These are phyloP conservation scores for Camponotus pennsylvanicus DNA, from an alignment of 1,140 invertebrate species.

Conservation along the genomic window DNA sequence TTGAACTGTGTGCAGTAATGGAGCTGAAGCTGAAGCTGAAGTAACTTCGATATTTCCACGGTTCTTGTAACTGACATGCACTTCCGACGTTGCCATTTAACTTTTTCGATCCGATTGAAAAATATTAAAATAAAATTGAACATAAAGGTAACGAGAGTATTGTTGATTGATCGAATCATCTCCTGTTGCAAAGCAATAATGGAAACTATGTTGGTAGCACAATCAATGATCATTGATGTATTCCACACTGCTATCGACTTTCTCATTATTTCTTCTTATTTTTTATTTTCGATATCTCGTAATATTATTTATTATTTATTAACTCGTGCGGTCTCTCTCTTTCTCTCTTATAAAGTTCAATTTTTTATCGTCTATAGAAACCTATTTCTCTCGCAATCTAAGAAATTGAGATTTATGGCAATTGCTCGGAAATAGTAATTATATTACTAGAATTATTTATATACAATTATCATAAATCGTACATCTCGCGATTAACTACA, in stretches of 20 bases:
- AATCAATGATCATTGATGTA: neutral
- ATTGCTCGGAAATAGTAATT: neutral
- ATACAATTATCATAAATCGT: slow-evolving; percentile 17
- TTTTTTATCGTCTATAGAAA: neutral
- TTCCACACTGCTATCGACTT: neutral
- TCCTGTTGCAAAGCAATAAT: too few relatives aligned
- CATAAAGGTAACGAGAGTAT: neutral
- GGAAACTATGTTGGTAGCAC: neutral
- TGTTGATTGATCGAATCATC: slow-evolving; percentile 4
- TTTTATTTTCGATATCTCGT: neutral
- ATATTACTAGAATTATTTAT: slow-evolving; percentile 12
- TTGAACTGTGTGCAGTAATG: slow-evolving; percentile 16
- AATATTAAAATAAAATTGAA: slow-evolving; percentile 26
- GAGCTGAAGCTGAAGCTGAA: slow-evolving; percentile 38
- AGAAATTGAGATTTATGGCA: slow-evolving; percentile 2
- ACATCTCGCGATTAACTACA: slow-evolving; percentile 16
- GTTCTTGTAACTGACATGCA: slow-evolving; percentile 48
- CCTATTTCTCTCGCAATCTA: neutral
- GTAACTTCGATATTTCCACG: slow-evolving; percentile 56
- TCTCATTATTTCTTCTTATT: neutral
- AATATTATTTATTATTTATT: neutral
- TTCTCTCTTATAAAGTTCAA: neutral
- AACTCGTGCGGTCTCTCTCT: too few relatives aligned
- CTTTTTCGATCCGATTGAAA: slow-evolving; percentile 45
- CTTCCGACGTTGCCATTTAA: slow-evolving; percentile 32